Conservation (phyloP, 2,888 invertebrate species). For the Cheilosia scutellata region DNA sequence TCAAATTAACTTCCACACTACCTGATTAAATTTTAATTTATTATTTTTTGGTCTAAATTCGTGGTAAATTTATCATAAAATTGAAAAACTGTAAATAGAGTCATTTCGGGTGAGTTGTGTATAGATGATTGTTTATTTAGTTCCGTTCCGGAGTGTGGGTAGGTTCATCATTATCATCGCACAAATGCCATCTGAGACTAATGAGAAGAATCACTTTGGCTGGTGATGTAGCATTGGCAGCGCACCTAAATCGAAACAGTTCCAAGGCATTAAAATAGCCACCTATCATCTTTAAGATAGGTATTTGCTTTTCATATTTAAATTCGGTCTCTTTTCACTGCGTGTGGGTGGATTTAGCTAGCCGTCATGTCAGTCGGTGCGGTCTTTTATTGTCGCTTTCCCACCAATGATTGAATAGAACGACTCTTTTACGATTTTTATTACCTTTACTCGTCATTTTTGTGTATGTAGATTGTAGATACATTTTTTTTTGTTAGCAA, state of each 20-base stretch:
- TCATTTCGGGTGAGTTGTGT: neutral
- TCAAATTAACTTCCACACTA: conserved; percentile 55
- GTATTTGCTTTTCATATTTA: conserved; percentile 43
- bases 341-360: conserved; percentile 61
- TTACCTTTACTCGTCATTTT: conserved; percentile 20
- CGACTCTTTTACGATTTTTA: conserved; percentile 36
- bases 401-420: conserved; percentile 61
- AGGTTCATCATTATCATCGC: neutral
- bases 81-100: conserved; percentile 36
- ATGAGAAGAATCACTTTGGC: conserved; percentile 22
- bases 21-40: conserved; percentile 60
- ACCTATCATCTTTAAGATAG: conserved; percentile 55
- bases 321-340: conserved; percentile 14
- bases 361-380: conserved; percentile 59
- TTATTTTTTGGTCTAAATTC: conserved; percentile 52
- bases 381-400: conserved; percentile 58
- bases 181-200: conserved; percentile 22
- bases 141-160: neutral
- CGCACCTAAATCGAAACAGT: neutral
- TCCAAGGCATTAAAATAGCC: conserved; percentile 38
- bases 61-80: conserved; percentile 50
- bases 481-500: conserved; percentile 55
- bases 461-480: conserved; percentile 17
- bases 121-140: neutral
- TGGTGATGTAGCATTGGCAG: neutral